Evolutionary conservation across 2,797 vertebrate species (phyloP).

Genomic region (Rhabdophis nuchalis): DNA sequence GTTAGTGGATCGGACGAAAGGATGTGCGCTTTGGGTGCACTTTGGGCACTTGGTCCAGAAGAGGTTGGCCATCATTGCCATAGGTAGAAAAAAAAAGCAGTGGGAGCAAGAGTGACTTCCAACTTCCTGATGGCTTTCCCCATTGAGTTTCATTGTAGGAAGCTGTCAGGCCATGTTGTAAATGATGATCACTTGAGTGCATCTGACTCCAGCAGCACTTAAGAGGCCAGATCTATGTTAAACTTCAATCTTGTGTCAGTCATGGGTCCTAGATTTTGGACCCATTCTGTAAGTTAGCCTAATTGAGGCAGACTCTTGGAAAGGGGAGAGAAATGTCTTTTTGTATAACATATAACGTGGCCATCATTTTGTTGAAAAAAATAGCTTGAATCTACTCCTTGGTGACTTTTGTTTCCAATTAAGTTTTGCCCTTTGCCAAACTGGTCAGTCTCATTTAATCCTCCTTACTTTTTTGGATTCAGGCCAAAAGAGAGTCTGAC

Average conservation of each 20-base stretch:
- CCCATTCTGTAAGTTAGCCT: not conserved
- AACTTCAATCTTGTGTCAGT: not conserved
- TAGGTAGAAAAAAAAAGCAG: not conserved
- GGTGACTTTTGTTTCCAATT: not conserved
- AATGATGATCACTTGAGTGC: not conserved
- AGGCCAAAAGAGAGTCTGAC: not conserved
- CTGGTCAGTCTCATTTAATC: not conserved
- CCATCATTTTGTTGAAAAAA: not conserved
- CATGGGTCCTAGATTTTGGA: not conserved
- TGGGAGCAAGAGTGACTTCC: not conserved
- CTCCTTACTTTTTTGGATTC: not conserved
- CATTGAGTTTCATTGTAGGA: not conserved
- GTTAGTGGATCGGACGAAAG: too few relatives aligned
- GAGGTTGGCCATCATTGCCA: not conserved
- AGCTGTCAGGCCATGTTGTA: not conserved
- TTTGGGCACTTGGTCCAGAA: too few relatives aligned
- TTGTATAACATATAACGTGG: not conserved
- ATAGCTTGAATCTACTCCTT: not conserved
- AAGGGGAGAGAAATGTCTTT: not conserved
- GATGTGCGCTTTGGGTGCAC: too few relatives aligned
- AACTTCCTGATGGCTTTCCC: not conserved
- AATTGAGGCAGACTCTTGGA: not conserved
- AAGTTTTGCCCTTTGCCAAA: not conserved
- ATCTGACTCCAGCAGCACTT: not conserved
- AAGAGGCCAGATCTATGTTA: not conserved